Conservation (phyloP, 2,113 vertebrate genomes). For the Toxotes jaculatrix region DNA sequence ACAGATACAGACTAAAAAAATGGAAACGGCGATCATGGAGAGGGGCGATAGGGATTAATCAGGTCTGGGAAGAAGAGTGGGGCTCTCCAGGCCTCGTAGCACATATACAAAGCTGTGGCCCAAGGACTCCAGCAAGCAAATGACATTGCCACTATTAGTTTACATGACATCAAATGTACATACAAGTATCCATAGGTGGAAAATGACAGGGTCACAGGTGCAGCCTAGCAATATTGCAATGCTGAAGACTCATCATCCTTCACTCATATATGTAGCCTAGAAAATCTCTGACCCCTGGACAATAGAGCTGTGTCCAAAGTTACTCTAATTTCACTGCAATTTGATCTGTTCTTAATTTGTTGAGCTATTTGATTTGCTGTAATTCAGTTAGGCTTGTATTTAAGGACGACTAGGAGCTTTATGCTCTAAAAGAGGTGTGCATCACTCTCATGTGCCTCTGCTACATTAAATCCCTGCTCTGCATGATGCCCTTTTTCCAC, state of each 20-base stretch:
- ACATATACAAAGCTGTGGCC: conserved; percentile 37
- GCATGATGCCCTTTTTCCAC: conserved; percentile 62
- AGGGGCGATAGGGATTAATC: conserved; percentile 80
- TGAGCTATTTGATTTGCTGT: conserved; percentile 66
- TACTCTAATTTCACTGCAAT: conserved; percentile 51
- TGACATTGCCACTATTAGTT: conserved; percentile 41
- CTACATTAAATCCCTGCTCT: conserved; percentile 55
- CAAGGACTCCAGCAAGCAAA: conserved; percentile 30
- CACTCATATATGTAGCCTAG: conserved; percentile 37
- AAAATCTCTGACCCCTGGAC: conserved; percentile 51
- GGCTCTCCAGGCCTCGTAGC: conserved; percentile 51
- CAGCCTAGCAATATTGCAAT: conserved; percentile 10
- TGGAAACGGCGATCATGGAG: conserved; percentile 72
- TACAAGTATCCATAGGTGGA: conserved; percentile 20
- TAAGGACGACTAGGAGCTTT: conserved; percentile 47
- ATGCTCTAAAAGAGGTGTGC: conserved; percentile 43
- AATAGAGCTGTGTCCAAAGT: conserved; percentile 56
- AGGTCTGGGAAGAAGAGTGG: conserved; percentile 70
- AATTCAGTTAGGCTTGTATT: conserved; percentile 65
- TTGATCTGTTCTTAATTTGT: conserved; percentile 58
- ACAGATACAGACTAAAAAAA: conserved; percentile 81
- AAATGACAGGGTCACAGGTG: conserved; percentile 54
- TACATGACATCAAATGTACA: conserved; percentile 45
- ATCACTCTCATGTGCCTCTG: conserved; percentile 67
- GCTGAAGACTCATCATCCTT: conserved; percentile 28